A percentile compares a stretch with the other conserved stretches of the same genome.
phyloP scores from a whole-genome alignment of 2,888 invertebrate species.

The Cryptus viduatorius region DNA sequence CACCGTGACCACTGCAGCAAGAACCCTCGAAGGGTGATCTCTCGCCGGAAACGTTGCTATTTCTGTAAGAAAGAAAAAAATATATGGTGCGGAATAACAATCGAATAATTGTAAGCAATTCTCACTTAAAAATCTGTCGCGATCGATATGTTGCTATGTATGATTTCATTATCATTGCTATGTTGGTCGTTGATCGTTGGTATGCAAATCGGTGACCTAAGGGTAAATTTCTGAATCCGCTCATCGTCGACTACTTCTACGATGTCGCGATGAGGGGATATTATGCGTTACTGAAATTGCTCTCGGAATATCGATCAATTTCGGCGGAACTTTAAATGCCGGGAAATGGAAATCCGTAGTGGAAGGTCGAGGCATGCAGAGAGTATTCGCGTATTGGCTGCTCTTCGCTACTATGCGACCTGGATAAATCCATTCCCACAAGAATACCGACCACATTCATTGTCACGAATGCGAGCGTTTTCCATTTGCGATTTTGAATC shows the following conservation, averaged over 20 bases:
- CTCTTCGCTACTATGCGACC: not conserved
- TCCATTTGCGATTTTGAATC: not conserved
- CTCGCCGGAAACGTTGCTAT: constrained; percentile 89
- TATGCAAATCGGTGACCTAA: not conserved
- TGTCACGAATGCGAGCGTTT: constrained; percentile 2
- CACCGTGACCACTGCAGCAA: constrained; percentile 92
- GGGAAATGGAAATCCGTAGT: not conserved
- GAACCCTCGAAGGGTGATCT: constrained; percentile 95
- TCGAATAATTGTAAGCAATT: too few relatives aligned
- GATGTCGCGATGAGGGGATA: constrained; percentile 7
- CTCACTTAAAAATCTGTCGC: too few relatives aligned
- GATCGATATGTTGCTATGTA: not conserved
- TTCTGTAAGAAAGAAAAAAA: constrained; percentile 85
- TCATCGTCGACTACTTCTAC: not conserved
- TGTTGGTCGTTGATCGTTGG: not conserved
- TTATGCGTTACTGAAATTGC: constrained; percentile 5
- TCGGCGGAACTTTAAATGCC: not conserved
- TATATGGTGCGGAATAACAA: not conserved
- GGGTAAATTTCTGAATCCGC: not conserved
- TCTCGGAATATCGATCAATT: constrained; percentile 17
- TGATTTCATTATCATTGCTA: not conserved
- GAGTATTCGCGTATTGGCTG: not conserved
- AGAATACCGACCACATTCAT: not conserved
- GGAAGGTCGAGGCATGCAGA: not conserved
- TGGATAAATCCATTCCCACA: not conserved